phyloP scores from a whole-genome alignment of 2,113 vertebrate genomes.

The Chaetops frenatus region DNA sequence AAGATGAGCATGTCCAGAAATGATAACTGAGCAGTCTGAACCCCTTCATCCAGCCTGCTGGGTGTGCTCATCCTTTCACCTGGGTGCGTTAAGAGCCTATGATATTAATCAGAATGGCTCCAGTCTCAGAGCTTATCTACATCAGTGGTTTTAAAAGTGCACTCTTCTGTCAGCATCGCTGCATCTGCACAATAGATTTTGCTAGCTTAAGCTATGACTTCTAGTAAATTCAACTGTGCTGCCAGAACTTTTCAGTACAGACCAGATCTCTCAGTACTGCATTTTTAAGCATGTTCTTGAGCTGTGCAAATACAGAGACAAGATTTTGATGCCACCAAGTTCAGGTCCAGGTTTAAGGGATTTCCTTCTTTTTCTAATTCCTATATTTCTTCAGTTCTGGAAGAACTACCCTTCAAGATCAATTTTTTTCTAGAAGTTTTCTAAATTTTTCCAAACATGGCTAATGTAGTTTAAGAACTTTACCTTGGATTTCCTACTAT shows the following conservation, averaged over 20 bases:
- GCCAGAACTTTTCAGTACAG: background rate
- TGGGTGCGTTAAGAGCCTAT: slow-evolving; percentile 22
- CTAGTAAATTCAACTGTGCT: slow-evolving; percentile 14
- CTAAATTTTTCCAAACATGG: background rate
- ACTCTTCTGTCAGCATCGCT: slow-evolving; percentile 30
- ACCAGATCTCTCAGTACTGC: background rate
- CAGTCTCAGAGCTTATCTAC: slow-evolving; percentile 54
- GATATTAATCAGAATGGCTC: slow-evolving; percentile 35
- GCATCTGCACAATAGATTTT: slow-evolving; percentile 40
- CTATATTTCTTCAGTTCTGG: background rate
- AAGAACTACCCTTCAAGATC: background rate
- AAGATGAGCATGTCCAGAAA: background rate
- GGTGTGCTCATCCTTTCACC: slow-evolving; percentile 43
- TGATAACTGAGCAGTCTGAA: background rate
- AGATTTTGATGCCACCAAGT: background rate
- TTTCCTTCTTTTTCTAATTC: background rate
- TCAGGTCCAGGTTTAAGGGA: background rate
- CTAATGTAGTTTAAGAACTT: background rate
- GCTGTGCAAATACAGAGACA: background rate
- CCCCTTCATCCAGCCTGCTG: slow-evolving; percentile 8
- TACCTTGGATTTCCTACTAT: background rate
- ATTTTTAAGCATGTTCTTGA: background rate
- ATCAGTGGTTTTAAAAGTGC: slow-evolving; percentile 43
- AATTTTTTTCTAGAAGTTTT: background rate
- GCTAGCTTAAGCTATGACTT: slow-evolving; percentile 42